phyloP scores from a whole-genome alignment of 2,797 vertebrate genomes.

The Lacerta agilis region DNA sequence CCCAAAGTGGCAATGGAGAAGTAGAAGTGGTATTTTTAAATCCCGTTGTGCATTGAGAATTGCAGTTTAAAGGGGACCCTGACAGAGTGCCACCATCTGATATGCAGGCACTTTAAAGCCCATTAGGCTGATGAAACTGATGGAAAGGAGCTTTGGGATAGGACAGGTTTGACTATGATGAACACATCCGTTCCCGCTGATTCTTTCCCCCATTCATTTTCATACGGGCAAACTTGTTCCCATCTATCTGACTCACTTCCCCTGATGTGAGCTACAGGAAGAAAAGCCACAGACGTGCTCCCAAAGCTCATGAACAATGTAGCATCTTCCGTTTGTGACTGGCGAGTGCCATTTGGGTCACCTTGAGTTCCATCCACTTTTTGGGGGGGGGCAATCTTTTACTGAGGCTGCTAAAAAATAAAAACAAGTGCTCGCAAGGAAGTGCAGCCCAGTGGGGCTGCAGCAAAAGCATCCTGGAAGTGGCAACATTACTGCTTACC shows the following conservation, averaged over 20 bases:
- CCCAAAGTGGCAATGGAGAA: background rate
- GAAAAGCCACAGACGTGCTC: slow-evolving; percentile 15
- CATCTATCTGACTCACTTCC: slow-evolving; percentile 5
- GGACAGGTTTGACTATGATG: background rate
- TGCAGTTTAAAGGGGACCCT: background rate
- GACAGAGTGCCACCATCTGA: background rate
- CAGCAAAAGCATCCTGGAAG: too few species aligned
- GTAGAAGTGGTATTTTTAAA: background rate
- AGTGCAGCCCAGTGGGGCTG: background rate
- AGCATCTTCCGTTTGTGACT: background rate
- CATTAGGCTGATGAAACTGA: slow-evolving; percentile 15
- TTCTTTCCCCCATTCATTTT: background rate
- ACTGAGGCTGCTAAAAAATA: background rate
- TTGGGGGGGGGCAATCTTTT: too few species aligned
- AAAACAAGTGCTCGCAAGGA: background rate
- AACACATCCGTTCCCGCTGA: background rate
- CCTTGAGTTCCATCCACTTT: background rate
- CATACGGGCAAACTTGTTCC: slow-evolving; percentile 2
- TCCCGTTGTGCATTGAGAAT: background rate
- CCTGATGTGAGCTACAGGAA: background rate
- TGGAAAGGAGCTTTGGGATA: slow-evolving; percentile 38
- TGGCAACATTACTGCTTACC: too few species aligned
- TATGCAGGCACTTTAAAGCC: slow-evolving; percentile 28
- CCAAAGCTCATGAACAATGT: background rate
- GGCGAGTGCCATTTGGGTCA: background rate